A percentile compares a stretch with the other conserved stretches of the same genome.
Conservation (phyloP, 1,140 invertebrate species). For the Oreohelix idahoensis region DNA sequence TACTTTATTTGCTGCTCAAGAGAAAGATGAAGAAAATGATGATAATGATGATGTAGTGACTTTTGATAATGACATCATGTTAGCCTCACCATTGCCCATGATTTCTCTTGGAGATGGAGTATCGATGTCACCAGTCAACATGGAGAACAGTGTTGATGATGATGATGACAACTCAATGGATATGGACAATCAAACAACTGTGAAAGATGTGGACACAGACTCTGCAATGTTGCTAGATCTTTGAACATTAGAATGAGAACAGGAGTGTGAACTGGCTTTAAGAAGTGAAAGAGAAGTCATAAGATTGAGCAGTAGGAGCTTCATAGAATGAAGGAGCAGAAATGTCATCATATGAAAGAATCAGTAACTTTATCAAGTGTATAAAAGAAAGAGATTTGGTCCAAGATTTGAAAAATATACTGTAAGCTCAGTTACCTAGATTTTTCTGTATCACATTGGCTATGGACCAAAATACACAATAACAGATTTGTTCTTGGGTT, state of each 20-base stretch:
- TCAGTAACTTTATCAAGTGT: too few relatives aligned
- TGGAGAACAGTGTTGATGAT: slow-evolving; percentile 19
- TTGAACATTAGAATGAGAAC: not conserved
- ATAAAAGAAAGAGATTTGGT: too few relatives aligned
- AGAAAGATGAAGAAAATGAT: slow-evolving; percentile 28
- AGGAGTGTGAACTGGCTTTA: too few relatives aligned
- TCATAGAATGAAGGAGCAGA: too few relatives aligned
- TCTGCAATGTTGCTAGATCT: not conserved
- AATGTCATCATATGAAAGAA: too few relatives aligned
- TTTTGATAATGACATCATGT: slow-evolving; percentile 29
- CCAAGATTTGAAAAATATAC: too few relatives aligned
- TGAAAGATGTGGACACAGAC: not conserved
- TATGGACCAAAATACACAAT: too few relatives aligned
- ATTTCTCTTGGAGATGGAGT: slow-evolving; percentile 37
- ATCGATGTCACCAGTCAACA: slow-evolving; percentile 37
- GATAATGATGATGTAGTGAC: slow-evolving; percentile 22
- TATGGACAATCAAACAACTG: not conserved
- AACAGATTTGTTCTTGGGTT: too few relatives aligned
- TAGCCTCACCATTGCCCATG: slow-evolving; percentile 43
- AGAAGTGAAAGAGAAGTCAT: too few relatives aligned
- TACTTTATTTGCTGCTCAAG: slow-evolving; percentile 20
- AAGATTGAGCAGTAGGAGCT: too few relatives aligned
- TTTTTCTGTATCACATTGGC: too few relatives aligned
- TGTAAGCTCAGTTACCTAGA: too few relatives aligned
- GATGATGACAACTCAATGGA: not conserved